Base-by-base conservation (phyloP, 1,140 invertebrate genomes). In the Patella vulgata region DNA sequence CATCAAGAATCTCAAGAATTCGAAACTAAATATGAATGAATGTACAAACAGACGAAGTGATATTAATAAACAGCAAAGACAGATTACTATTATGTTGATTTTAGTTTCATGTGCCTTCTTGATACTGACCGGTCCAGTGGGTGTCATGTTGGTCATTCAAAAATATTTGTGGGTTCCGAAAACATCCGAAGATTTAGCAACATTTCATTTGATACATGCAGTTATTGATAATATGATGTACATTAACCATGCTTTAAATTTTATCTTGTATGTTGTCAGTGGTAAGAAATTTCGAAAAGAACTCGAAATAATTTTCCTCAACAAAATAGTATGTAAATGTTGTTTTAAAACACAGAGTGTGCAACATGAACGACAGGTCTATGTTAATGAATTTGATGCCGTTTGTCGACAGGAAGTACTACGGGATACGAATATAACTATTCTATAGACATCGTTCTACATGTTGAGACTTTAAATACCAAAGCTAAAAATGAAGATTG, bases 241-340 rank as follows among this genome's bases (percentile, higher is more conserved):
- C 48, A 60, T 53, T 23, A 68, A 68, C 47, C 66, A 68, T 46
- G 48, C 62, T 33, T 42, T 62, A 23, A 63, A 63, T 61, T 68
- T 62, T 31, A 19, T 54, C 2, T 47, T 67, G 14, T 67, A 67
- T 51, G 63, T 52, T 46, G 55, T 60, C 55, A 46, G 43, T n/a
- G 70, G 70, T 3, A n/a, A 19, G 8, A 52, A 59, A 36, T 72
- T 72, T 44, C 40, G 70, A 3, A 30, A 43, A 12, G 66, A 72
- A 50, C 17, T 72, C 23, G 50, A 55, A n/a, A n/a, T n/a, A n/a
- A n/a, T n/a, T n/a, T n/a, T n/a, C n/a, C n/a, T n/a, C n/a, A n/a
- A n/a, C n/a, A n/a, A n/a, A n/a, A n/a, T n/a, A n/a, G n/a, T n/a
- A n/a, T n/a, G n/a, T n/a, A n/a, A n/a, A n/a, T n/a, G n/a, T n/a